phyloP scores from a whole-genome alignment of 2,113 vertebrate genomes.

The Gracilinanus agilis region DNA sequence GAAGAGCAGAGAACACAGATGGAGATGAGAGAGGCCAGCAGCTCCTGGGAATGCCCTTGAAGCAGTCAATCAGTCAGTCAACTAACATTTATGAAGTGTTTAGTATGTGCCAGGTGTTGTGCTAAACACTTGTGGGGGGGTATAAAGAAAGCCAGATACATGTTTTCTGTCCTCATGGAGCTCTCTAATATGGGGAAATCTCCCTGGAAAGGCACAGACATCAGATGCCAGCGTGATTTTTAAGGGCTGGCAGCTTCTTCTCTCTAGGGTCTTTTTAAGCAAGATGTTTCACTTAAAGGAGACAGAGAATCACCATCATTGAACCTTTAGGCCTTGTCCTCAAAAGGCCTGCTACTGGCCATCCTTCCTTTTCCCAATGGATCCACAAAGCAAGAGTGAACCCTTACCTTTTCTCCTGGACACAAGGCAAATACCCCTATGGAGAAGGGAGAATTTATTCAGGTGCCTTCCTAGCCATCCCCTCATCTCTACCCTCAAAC shows the following conservation, averaged over 20 bases:
- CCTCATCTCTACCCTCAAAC: fast-evolving
- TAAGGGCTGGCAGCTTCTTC: background rate
- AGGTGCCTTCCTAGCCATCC: background rate
- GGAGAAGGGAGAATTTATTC: background rate
- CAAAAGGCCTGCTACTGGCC: background rate
- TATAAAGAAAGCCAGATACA: background rate
- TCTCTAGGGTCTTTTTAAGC: background rate
- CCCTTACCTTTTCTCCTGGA: background rate
- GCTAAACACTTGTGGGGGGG: too few species aligned
- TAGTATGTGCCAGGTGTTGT: background rate
- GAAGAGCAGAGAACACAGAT: background rate
- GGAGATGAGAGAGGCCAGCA: background rate
- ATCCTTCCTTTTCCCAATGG: background rate
- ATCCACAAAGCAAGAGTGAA: too few species aligned
- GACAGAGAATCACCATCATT: background rate
- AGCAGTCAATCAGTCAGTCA: background rate
- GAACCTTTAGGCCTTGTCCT: background rate
- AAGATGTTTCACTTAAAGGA: background rate
- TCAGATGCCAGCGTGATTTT: background rate
- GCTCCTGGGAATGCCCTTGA: background rate
- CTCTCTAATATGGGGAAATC: background rate
- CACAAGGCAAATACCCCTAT: background rate
- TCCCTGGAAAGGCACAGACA: background rate
- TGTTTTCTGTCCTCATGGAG: background rate
- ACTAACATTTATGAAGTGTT: background rate